These are phyloP conservation scores for Drosophila testacea DNA, from an alignment of 2,888 invertebrate genomes.

Conservation along the genomic window DNA sequence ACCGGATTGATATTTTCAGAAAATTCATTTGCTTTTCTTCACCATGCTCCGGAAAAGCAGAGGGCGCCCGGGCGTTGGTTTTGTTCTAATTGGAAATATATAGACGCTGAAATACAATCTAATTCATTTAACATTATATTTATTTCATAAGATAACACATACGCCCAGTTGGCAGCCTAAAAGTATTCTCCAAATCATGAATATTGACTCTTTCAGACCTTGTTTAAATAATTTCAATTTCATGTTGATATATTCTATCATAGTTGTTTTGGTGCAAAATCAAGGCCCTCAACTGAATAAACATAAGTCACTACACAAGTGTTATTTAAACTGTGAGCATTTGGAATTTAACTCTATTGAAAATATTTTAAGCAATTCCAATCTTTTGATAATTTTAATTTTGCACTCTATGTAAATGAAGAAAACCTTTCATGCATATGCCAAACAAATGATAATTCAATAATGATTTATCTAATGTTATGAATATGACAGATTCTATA, in stretches of 20 bases:
- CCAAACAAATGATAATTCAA: too few species aligned
- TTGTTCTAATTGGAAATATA: conserved; percentile 1
- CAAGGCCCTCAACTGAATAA: background rate
- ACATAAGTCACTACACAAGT: background rate
- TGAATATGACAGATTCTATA: too few species aligned
- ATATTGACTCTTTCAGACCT: background rate
- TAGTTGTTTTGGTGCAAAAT: background rate
- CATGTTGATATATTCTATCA: background rate
- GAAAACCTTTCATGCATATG: too few species aligned
- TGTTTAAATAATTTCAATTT: background rate
- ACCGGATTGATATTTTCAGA: conserved; percentile 13
- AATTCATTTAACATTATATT: conserved; percentile 3
- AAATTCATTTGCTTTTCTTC: conserved; percentile 11
- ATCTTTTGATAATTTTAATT: too few species aligned
- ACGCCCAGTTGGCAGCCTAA: conserved; percentile 3
- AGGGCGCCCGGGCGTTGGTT: background rate
- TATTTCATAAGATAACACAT: conserved; percentile 1
- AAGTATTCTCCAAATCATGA: background rate
- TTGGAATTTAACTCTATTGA: background rate
- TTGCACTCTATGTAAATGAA: too few species aligned
- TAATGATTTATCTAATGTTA: too few species aligned
- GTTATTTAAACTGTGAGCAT: background rate
- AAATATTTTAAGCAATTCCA: background rate
- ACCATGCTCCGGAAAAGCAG: background rate
- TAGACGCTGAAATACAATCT: background rate